Base-by-base conservation (phyloP, 2,888 invertebrate species). In the Stenotaenia linearis region DNA sequence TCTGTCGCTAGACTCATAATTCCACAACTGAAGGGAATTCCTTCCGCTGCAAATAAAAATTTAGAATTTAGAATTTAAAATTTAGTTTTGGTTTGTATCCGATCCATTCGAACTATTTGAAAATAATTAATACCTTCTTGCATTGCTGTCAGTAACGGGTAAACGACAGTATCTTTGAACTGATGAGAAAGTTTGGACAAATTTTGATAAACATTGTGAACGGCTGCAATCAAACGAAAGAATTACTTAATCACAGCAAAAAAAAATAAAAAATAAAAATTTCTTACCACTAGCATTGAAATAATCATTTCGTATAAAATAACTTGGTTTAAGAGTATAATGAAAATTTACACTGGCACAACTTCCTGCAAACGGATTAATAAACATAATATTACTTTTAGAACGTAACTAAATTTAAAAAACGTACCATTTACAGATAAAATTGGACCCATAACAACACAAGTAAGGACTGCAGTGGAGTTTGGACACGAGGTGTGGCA, bases 151-250 rank as follows among this genome's bases (percentile, higher is more conserved):
- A 76, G 18, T 18, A 76, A 37, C 7, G 76, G 76, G 32, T 76
- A 76, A 37, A 76, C 76, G 35, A 76, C 76, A 76, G 76, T 37
- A 37, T 76, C 76, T 37, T 76, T 76, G 35, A 76, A 76, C 18
- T 32, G 35, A 76, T 76, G 76, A n/a, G 76, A 76, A 23, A 76
- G 37, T 37, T 76, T 76, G 30, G 76, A 32, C 32, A 76, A 18
- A 76, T 76, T 76, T 23, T 76, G 23, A 21, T 76, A 76, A 15
- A 56, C 56, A n/a, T n/a, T 56, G 56, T 56, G 56, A 56, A 56
- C 56, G 56, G 56, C 56, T 56, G 18, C n/a, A 56, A 18, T n/a
- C 2, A 56, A 56, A 56, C 12, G 18, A 45, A 45, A 45, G 12
- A 9, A 56, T 9, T n/a, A 18, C 18, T 56, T n/a, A 56, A 5